Evolutionary conservation across 1,140 invertebrate species (phyloP).

Genomic region (Pseudomyrmex flavicornis): DNA sequence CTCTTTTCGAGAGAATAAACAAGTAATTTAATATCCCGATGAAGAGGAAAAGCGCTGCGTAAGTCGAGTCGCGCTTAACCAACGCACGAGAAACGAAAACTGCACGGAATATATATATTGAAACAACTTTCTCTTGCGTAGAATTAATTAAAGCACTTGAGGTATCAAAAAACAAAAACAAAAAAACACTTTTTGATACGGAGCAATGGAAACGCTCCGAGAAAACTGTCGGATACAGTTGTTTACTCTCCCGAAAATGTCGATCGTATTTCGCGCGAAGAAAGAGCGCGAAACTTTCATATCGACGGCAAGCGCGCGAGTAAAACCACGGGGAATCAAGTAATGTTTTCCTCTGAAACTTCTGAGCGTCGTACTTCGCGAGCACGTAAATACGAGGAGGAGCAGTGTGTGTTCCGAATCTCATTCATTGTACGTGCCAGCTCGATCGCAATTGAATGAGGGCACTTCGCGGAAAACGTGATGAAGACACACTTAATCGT

Average conservation of each 20-base stretch:
- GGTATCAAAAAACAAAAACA: not conserved
- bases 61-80: too few relatives aligned
- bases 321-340: slow-evolving; percentile 3
- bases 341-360: slow-evolving; percentile 3
- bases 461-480: not conserved
- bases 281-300: slow-evolving; percentile 29
- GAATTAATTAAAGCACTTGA: too few relatives aligned
- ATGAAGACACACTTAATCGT: too few relatives aligned
- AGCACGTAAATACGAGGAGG: not conserved
- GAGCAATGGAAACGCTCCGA: not conserved
- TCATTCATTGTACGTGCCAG: slow-evolving; percentile 36
- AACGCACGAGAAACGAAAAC: too few relatives aligned
- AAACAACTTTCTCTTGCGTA: too few relatives aligned
- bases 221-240: not conserved
- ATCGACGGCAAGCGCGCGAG: slow-evolving; percentile 2
- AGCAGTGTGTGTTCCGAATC: slow-evolving; percentile 6
- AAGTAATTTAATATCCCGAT: too few relatives aligned
- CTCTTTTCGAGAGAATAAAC: too few relatives aligned
- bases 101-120: too few relatives aligned
- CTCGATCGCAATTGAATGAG: slow-evolving; percentile 3
- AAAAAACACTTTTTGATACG: not conserved
- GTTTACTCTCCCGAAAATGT: not conserved
- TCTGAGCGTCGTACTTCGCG: not conserved
- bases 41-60: too few relatives aligned
- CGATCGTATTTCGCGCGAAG: not conserved